Conservation (phyloP, 2,888 invertebrate genomes). For the Machimus atricapillus region DNA sequence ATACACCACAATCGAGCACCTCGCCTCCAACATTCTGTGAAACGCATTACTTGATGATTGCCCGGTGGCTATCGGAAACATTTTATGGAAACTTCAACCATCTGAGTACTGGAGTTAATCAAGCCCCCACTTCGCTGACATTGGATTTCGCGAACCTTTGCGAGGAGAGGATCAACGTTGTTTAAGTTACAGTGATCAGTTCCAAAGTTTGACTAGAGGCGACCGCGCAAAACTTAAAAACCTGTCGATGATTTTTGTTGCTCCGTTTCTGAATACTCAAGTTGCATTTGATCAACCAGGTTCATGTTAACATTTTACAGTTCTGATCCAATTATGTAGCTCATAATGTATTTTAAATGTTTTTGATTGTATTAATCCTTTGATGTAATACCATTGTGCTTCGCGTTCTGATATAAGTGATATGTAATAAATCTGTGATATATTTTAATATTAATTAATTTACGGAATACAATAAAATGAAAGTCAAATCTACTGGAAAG, state of each 20-base stretch:
- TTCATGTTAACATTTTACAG: neutral
- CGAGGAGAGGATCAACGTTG: neutral
- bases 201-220: neutral
- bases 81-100: neutral
- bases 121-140: constrained; percentile 1
- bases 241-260: neutral
- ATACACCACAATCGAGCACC: neutral
- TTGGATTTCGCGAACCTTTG: neutral
- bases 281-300: neutral
- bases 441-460: neutral
- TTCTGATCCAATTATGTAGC: neutral
- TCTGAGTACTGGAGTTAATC: neutral
- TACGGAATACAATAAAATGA: neutral
- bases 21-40: neutral
- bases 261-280: neutral
- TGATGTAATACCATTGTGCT: neutral
- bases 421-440: neutral
- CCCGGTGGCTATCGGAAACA: neutral
- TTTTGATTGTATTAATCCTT: neutral
- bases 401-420: neutral
- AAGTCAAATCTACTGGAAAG: neutral
- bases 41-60: neutral
- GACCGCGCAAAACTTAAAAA: neutral
- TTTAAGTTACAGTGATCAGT: constrained; percentile 11
- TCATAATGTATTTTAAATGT: neutral